Evolutionary conservation across 2,113 vertebrate species (phyloP).

Genomic region (Sceloporus tristichus): DNA sequence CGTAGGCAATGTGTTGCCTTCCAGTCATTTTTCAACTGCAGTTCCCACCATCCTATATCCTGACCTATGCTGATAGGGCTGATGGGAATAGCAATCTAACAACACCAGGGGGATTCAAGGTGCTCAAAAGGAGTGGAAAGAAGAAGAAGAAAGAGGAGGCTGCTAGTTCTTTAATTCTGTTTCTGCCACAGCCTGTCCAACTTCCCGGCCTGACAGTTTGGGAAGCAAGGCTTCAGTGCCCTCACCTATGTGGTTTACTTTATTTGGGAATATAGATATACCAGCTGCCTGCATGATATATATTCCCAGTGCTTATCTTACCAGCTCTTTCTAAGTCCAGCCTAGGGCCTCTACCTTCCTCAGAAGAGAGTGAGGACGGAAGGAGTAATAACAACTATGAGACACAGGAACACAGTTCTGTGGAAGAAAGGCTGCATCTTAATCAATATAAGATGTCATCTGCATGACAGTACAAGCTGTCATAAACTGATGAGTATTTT

Average conservation of each 20-base stretch:
- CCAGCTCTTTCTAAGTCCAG: too few species aligned
- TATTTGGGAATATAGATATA: neutral
- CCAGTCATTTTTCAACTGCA: too few species aligned
- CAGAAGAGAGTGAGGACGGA: neutral
- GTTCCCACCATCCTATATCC: too few species aligned
- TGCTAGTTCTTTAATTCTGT: fast-evolving
- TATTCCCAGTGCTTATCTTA: neutral
- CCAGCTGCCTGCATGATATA: too few species aligned
- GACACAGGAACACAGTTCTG: neutral
- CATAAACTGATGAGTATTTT: neutral
- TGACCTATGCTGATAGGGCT: neutral
- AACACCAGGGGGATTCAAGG: neutral
- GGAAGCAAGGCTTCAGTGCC: neutral
- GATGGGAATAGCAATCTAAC: neutral
- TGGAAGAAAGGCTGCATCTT: neutral
- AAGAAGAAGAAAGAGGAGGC: neutral
- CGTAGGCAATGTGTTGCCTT: too few species aligned
- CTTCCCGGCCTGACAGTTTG: neutral
- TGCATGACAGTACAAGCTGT: neutral
- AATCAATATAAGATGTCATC: neutral
- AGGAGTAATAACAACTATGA: neutral
- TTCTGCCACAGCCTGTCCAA: neutral
- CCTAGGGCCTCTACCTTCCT: neutral
- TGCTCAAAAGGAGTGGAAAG: neutral
- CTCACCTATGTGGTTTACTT: neutral